Conservation (phyloP, 2,797 vertebrate species). For the Hypotaenidia okinawae region DNA sequence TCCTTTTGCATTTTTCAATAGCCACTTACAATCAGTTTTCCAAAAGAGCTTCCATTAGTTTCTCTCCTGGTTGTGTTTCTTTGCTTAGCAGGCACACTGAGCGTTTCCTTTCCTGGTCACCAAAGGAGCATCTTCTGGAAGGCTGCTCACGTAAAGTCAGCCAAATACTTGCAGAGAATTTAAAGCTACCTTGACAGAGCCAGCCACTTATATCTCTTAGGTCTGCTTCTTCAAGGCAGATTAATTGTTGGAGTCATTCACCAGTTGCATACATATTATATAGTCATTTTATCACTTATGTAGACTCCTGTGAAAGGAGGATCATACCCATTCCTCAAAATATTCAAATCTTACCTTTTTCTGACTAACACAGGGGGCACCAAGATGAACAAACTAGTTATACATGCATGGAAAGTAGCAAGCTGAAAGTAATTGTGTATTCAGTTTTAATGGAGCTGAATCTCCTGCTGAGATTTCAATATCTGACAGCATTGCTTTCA, state of each 20-base stretch:
- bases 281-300: not conserved
- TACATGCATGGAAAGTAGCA: slow-evolving; percentile 65
- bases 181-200: not conserved
- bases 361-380: slow-evolving; percentile 50
- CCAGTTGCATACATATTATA: not conserved
- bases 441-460: slow-evolving; percentile 79
- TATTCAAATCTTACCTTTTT: slow-evolving; percentile 54
- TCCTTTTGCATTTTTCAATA: not conserved
- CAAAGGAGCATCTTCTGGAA: not conserved
- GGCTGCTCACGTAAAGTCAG: not conserved
- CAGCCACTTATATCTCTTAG: not conserved
- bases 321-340: slow-evolving; percentile 28
- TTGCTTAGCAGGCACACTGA: not conserved
- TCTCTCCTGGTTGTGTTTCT: not conserved
- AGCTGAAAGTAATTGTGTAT: slow-evolving; percentile 78
- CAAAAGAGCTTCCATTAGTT: not conserved
- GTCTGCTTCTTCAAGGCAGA: not conserved
- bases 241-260: not conserved
- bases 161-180: not conserved
- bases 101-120: not conserved
- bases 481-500: slow-evolving; percentile 77
- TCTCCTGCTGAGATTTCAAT: slow-evolving; percentile 82
- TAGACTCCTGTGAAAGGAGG: not conserved
- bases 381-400: slow-evolving; percentile 66
- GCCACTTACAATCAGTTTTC: not conserved